phyloP scores from a whole-genome alignment of 2,113 vertebrate genomes.

The Lepus timidus region DNA sequence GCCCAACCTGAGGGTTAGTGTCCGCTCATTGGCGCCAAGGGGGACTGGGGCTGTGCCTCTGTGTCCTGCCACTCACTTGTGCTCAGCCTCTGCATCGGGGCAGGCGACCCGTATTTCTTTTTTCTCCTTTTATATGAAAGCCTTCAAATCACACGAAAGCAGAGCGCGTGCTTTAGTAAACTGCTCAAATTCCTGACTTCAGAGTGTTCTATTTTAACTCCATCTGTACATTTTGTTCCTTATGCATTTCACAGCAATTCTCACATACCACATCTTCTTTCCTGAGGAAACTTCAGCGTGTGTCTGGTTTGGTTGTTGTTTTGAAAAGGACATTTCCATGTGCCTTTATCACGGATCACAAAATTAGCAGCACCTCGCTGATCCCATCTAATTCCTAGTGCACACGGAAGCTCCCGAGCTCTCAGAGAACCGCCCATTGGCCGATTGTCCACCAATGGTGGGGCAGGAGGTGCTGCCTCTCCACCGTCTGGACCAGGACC shows the following conservation, averaged over 20 bases:
- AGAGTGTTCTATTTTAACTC: background rate
- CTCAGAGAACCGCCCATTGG: no score
- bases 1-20: no score
- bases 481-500: background rate
- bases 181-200: background rate
- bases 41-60: background rate
- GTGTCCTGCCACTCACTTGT: background rate
- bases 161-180: background rate
- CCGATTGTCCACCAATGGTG: background rate
- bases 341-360: background rate
- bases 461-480: background rate
- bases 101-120: background rate
- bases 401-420: background rate
- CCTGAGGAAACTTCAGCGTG: background rate
- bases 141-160: slow-evolving; percentile 8
- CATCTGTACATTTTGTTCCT: background rate
- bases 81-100: background rate
- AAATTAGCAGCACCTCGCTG: slow-evolving; percentile 1
- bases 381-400: background rate
- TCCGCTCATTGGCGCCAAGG: background rate
- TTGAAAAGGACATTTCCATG: background rate
- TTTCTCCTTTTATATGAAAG: background rate
- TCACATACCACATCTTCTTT: background rate
- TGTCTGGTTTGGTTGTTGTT: background rate
- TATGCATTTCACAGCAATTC: slow-evolving; percentile 15